phyloP scores from a whole-genome alignment of 2,888 invertebrate genomes.

The Elaeidobius kamerunicus region DNA sequence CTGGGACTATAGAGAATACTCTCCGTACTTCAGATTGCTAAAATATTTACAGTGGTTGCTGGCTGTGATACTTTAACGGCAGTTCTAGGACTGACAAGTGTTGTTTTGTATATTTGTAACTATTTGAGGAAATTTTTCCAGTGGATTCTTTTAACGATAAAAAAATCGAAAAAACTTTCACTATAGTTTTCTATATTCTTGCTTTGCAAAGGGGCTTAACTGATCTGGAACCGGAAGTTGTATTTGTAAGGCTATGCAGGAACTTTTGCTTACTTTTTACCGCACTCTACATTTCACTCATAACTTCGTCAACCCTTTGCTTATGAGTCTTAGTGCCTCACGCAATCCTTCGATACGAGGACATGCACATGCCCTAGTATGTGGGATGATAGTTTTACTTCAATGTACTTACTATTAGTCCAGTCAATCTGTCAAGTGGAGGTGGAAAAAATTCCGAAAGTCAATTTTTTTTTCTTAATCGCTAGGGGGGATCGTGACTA shows the following conservation, averaged over 20 bases:
- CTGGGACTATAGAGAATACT: slow-evolving; percentile 52
- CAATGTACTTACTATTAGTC: slow-evolving; percentile 73
- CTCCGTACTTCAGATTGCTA: slow-evolving; percentile 52
- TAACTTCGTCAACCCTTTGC: slow-evolving; percentile 85
- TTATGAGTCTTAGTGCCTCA: slow-evolving; percentile 88
- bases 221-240: slow-evolving; percentile 80
- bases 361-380: slow-evolving; percentile 83
- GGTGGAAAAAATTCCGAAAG: too few relatives aligned
- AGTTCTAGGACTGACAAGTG: slow-evolving; percentile 87
- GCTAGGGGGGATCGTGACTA: too few relatives aligned
- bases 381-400: slow-evolving; percentile 73
- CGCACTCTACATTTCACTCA: slow-evolving; percentile 89
- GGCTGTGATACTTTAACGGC: slow-evolving; percentile 91
- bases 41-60: slow-evolving; percentile 73
- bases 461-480: too few relatives aligned
- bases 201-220: slow-evolving; percentile 90
- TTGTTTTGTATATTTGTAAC: slow-evolving; percentile 86
- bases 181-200: slow-evolving; percentile 88
- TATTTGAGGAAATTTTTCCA: slow-evolving; percentile 88
- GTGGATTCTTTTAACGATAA: slow-evolving; percentile 87
- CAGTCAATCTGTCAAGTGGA: too few relatives aligned
- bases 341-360: slow-evolving; percentile 75
- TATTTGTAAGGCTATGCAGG: slow-evolving; percentile 80
- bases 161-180: slow-evolving; percentile 90
- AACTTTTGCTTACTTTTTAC: slow-evolving; percentile 91